Conservation (phyloP, 2,113 vertebrate genomes). For the Zapus hudsonius region DNA sequence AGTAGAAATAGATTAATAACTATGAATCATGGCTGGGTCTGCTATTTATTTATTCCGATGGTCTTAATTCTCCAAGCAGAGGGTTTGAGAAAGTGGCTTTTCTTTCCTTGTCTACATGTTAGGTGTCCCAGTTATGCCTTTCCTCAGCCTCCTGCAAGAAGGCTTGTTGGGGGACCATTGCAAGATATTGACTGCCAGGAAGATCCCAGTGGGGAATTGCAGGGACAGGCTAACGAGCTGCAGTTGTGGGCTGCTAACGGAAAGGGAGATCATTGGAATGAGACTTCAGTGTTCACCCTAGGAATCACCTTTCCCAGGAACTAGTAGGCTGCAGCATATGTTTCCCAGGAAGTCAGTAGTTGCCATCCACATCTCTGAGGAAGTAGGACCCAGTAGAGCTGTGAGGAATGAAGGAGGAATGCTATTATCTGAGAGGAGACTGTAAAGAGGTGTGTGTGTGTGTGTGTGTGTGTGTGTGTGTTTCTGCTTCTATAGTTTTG, state of each 20-base stretch:
- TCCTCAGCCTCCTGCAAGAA: constrained; percentile 1
- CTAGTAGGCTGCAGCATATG: too few species aligned
- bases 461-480: neutral
- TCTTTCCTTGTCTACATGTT: constrained; percentile 41
- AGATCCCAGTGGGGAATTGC: neutral
- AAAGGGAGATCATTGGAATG: constrained; percentile 59
- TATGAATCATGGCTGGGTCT: constrained; percentile 21
- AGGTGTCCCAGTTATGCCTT: neutral
- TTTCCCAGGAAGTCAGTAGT: too few species aligned
- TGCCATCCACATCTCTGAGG: too few species aligned
- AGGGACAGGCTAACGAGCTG: constrained; percentile 63
- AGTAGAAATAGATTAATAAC: constrained; percentile 63
- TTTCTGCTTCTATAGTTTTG: neutral
- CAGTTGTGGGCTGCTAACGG: constrained; percentile 17
- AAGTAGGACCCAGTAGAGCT: too few species aligned
- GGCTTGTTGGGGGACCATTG: constrained; percentile 64
- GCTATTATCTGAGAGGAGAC: neutral
- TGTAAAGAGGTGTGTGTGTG: neutral
- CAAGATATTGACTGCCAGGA: constrained; percentile 64
- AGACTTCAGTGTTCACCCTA: constrained; percentile 8
- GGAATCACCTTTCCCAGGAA: neutral
- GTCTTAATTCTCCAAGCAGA: constrained; percentile 67
- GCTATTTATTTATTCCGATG: constrained; percentile 46
- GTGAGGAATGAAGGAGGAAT: neutral
- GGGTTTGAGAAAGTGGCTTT: constrained; percentile 30